phyloP scores from a whole-genome alignment of 2,113 vertebrate genomes.

The Hippocampus zosterae region DNA sequence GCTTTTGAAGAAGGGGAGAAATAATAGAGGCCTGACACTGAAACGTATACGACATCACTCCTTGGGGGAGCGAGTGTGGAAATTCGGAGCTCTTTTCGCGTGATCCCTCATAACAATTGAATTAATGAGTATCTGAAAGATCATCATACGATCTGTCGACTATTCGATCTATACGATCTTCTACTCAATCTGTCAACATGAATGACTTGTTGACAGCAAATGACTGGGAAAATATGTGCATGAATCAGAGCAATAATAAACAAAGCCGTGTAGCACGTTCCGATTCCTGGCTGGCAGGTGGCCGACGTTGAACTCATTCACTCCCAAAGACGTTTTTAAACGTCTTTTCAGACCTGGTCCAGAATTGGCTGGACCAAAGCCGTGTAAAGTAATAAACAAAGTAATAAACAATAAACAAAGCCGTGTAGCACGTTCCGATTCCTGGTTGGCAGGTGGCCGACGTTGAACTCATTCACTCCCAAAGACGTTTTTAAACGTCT shows the following conservation, averaged over 20 bases:
- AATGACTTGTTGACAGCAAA: conserved; percentile 36
- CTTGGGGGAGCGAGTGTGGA: background rate
- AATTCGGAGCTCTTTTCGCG: conserved; percentile 19
- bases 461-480: too few relatives aligned
- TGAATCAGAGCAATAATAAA: conserved; percentile 55
- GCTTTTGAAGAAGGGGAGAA: conserved; percentile 21
- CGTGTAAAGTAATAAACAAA: too few relatives aligned
- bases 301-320: too few relatives aligned
- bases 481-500: too few relatives aligned
- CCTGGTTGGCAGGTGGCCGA: too few relatives aligned
- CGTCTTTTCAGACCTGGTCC: too few relatives aligned
- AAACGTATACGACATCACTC: conserved; percentile 19
- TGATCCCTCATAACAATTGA: background rate
- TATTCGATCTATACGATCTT: conserved; percentile 6
- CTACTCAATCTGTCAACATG: conserved; percentile 33
- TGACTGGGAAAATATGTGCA: conserved; percentile 14
- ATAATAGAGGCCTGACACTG: conserved; percentile 18
- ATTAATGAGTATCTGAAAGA: too few relatives aligned
- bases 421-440: too few relatives aligned
- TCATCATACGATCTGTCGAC: background rate
- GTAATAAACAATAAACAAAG: too few relatives aligned
- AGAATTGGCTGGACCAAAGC: too few relatives aligned
- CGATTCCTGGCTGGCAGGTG: conserved; percentile 18
- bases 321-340: too few relatives aligned
- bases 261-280: conserved; percentile 32